Evolutionary conservation across 1,140 invertebrate genomes (phyloP), one percentile per base, ranked within the genome.

Genomic region (Drosophila seguyi): DNA sequence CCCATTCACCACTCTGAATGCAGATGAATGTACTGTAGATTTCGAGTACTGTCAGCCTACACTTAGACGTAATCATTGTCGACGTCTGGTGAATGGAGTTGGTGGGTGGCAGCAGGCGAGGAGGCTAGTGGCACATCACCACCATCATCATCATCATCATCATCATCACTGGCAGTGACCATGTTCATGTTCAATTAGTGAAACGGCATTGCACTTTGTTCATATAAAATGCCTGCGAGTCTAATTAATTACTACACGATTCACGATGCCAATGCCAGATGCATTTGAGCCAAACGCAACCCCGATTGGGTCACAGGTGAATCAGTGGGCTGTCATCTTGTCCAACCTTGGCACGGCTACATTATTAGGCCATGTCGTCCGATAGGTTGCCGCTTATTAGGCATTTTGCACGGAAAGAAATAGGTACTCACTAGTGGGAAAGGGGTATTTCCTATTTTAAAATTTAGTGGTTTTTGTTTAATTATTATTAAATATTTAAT

Each of bases 161-260:
- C 48, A 18, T 18, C 31, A 20, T 16, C 18, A 10, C 18, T 27
- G 63, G 34, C 34, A 41, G 42, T 62, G 73, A 47, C 65, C 53
- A 75, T 72, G 86, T 87, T 90, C 86, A 90, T 90, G 86, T 90
- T 90, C 85, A 90, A 90, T 90, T 90, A 90, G 85, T 81, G 66
- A 79, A 66, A 44, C 42, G 61, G 71, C 57, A 41, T 67, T 67
- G 72, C 59, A 69, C 81, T 79, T 74, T 67, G 78, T 75, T 81
- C 81, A 75, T 79, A 78, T 69, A 85, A 85, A 88, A 90, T 90
- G 85, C 85, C 85, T 90, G 78, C 81, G 67, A 90, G 85, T 90
- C 86, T 90, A 90, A 90, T 90, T 90, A 90, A 90, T 90, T 85
- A 85, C 75, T 52, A 71, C 56, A 66, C 65, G 62, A 78, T 62